Conservation (phyloP, 2,888 invertebrate genomes). For the Gastracanthus pulcherrimus region DNA sequence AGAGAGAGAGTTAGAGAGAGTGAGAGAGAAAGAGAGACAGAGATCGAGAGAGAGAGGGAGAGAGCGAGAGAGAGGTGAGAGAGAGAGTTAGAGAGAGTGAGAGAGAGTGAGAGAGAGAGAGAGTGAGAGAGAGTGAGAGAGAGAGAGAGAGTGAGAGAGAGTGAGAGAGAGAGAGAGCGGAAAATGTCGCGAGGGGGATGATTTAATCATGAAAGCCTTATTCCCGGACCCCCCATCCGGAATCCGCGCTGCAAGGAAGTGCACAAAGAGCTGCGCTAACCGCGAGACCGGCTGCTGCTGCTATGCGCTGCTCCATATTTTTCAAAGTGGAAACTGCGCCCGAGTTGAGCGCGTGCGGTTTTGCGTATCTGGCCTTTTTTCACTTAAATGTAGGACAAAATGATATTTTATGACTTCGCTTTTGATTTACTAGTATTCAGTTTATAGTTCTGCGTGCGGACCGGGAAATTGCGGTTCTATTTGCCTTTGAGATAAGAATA, state of each 20-base stretch:
- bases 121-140: too few relatives aligned
- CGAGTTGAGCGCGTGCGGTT: neutral
- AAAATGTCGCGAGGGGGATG: slow-evolving; percentile 1
- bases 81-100: too few relatives aligned
- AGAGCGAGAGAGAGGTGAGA: too few relatives aligned
- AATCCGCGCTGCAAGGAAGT: slow-evolving; percentile 5
- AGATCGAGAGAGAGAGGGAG: too few relatives aligned
- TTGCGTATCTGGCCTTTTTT: neutral
- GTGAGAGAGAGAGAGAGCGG: too few relatives aligned
- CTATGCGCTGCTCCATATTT: slow-evolving; percentile 32
- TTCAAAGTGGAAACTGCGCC: slow-evolving; percentile 4
- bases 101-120: too few relatives aligned
- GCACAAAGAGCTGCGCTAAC: slow-evolving; percentile 1
- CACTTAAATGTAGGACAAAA: neutral
- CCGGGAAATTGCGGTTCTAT: too few relatives aligned
- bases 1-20: too few relatives aligned
- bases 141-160: too few relatives aligned
- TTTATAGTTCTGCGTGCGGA: neutral
- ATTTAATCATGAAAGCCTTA: slow-evolving; percentile 30
- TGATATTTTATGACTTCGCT: neutral
- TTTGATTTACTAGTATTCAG: neutral
- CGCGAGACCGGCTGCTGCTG: too few relatives aligned
- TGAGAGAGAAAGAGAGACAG: too few relatives aligned
- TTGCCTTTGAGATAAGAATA: too few relatives aligned
- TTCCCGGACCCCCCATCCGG: neutral